Evolutionary conservation across 1,140 invertebrate genomes (phyloP), one percentile per base, ranked within the genome.

Genomic region (Zaprionus capensis): DNA sequence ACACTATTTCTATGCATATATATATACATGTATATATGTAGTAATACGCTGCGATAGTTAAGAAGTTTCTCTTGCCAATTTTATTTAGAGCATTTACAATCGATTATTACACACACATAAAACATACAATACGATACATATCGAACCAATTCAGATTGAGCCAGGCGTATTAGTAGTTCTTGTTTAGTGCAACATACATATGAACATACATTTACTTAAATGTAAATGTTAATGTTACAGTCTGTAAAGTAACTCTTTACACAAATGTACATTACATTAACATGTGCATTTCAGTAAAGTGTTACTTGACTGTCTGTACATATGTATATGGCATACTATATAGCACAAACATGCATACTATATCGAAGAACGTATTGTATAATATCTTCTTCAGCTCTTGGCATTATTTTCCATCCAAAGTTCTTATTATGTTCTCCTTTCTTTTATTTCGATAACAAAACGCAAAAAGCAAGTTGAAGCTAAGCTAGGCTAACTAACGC

Each of bases 381-480:
- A 5, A 6, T n/a, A n/a, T 41, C 38, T 41, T 41, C 9, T 34
- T 34, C 31, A 1, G 31, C 9, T 34, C 31, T 34, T 34, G 9
- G 38, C 38, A n/a, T 41, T n/a, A 17, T 17, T 3, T 15, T 38
- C 5, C 4, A 9, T 38, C 14, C 17, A 17, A 44, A 3, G n/a
- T 9, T 44, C 41, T 17, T 44, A 6, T 41, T 7, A 31, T 31
- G 28, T 9, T 31, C 7, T 31, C 28, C 7, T 31, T 5, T 41
- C 38, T 4, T 49, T 12, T 20, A 20, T 49, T 41, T 49, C 66
- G 49, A 74, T 51, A 61, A 67, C 55, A 68, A 69, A 67, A 67
- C 17, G 49, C 53, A 70, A 67, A 59, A 63, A 22, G 44, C 61
- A 67, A 72, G 80, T 36, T 22, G 22, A 66, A 66, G 38, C 53